These are phyloP conservation scores for Euclidia mi DNA, from an alignment of 2,888 invertebrate genomes.

Conservation along the genomic window DNA sequence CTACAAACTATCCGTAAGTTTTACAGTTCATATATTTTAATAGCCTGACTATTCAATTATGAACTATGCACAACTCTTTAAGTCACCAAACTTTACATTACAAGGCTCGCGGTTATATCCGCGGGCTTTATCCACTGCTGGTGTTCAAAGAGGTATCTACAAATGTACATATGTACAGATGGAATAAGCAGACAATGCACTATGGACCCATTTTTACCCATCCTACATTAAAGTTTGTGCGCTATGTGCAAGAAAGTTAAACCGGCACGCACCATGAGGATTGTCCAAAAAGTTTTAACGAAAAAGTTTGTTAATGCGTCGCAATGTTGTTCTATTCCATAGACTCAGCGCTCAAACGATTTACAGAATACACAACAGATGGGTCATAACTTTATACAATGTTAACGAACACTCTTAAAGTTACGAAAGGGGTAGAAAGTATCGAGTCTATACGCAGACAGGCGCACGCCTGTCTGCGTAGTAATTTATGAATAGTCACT, in stretches of 20 bases:
- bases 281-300: neutral
- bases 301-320: conserved; percentile 3
- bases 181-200: no score
- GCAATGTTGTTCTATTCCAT: conserved; percentile 27
- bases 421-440: conserved; percentile 50
- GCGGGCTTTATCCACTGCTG: no score
- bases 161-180: no score
- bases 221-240: no score
- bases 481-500: conserved; percentile 48
- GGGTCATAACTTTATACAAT: conserved; percentile 50
- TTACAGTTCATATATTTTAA: no score
- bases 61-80: no score
- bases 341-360: conserved; percentile 33
- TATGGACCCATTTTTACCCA: no score
- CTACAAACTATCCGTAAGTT: no score
- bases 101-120: no score
- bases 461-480: conserved; percentile 19
- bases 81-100: no score
- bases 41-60: no score
- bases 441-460: conserved; percentile 24
- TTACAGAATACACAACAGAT: conserved; percentile 37
- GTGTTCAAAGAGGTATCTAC: no score
- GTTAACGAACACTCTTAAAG: conserved; percentile 48
- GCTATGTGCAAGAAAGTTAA: neutral
- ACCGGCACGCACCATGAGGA: neutral